Evolutionary conservation across 2,888 invertebrate species (phyloP).

Genomic region (Seira ritae): DNA sequence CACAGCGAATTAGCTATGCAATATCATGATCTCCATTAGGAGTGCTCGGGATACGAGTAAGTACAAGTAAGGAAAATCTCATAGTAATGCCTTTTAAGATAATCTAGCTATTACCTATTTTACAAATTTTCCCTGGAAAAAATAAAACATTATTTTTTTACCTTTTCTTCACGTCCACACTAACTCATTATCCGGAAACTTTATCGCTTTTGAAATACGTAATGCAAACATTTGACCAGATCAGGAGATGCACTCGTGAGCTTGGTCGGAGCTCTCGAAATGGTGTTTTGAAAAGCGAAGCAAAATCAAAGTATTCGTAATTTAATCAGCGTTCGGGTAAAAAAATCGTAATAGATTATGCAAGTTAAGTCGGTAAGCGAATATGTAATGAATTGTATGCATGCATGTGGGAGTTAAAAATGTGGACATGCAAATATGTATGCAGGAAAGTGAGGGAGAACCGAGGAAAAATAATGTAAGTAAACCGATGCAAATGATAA

Average conservation of each 20-base stretch:
- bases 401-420: not conserved
- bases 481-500: not conserved
- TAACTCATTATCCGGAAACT: slow-evolving; percentile 35
- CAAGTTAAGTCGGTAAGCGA: not conserved
- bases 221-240: not conserved
- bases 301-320: not conserved
- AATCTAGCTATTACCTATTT: not conserved
- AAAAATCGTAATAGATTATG: not conserved
- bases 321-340: not conserved
- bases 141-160: not conserved
- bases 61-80: not conserved
- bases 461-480: not conserved
- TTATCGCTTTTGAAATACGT: slow-evolving; percentile 31
- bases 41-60: not conserved
- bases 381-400: too few relatives aligned
- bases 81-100: not conserved
- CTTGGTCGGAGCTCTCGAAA: slow-evolving; percentile 1
- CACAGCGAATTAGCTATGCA: slow-evolving; percentile 19
- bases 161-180: slow-evolving; percentile 39
- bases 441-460: not conserved
- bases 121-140: slow-evolving; percentile 1
- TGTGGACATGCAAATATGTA: slow-evolving; percentile 4
- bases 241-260: slow-evolving; percentile 14
- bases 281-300: not conserved
- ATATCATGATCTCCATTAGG: slow-evolving; percentile 3